A percentile compares a stretch with the other conserved stretches of the same genome.
These are phyloP conservation scores for Tetraodon nigroviridis DNA, from an alignment of 2,113 vertebrate species.

Conservation along the genomic window DNA sequence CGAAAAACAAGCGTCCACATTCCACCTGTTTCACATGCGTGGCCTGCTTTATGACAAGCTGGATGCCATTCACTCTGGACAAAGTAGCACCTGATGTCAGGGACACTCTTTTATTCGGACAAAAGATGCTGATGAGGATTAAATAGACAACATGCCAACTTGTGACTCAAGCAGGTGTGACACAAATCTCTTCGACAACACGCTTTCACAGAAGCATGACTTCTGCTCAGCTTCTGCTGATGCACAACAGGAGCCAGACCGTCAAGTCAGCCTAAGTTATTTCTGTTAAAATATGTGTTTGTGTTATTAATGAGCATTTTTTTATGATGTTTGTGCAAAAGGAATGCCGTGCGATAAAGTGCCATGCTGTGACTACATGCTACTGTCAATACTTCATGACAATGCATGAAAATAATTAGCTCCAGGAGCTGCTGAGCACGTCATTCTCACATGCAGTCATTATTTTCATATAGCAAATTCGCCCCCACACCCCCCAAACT, in stretches of 20 bases:
- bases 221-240: conserved; percentile 13
- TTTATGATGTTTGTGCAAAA: neutral
- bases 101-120: conserved; percentile 20
- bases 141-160: no score
- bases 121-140: conserved; percentile 30
- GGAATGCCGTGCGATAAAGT: neutral
- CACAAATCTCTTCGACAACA: conserved; percentile 11
- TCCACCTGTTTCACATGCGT: conserved; percentile 66
- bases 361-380: neutral
- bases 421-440: neutral
- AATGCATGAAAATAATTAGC: conserved; percentile 7
- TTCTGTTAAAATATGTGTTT: conserved; percentile 2
- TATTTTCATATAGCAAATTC: conserved; percentile 25
- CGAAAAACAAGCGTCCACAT: conserved; percentile 46
- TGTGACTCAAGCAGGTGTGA: conserved; percentile 22
- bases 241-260: conserved; percentile 3
- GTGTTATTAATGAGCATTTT: neutral
- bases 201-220: conserved; percentile 12
- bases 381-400: conserved; percentile 1
- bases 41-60: conserved; percentile 32
- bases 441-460: conserved; percentile 4
- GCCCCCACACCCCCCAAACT: conserved; percentile 27
- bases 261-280: neutral
- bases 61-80: conserved; percentile 29
- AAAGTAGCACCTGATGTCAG: conserved; percentile 23